Evolutionary conservation across 35 echinoderm and acorn worm species (phyloP), one percentile per base, ranked within the genome.

Genomic region (Heliocidaris erythrogramma): DNA sequence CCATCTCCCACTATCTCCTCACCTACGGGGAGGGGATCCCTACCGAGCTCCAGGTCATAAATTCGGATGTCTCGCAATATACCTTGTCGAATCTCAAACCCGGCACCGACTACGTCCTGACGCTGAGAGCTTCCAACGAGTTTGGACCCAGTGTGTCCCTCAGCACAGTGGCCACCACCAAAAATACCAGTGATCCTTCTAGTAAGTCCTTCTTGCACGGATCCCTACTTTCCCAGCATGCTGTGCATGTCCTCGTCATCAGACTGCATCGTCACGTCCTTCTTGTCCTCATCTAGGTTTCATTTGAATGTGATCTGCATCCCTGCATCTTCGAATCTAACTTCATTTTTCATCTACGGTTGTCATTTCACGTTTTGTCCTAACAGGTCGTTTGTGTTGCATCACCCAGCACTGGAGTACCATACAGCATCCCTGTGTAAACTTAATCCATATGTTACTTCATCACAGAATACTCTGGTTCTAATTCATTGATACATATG

Each of bases 1-100:
- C 87, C 32, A 32, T 89, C 31, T 89, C 87, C 31, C 87, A 89
- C 32, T 89, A 89, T 89, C 31, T 89, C 87, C 87, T 89, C 12
- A 47, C 14, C 8, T 89, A 89, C 6, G 87, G 87, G 32, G 31
- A 89, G 87, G 87, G 9, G 31, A 35, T 32, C 5, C 18, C 31
- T 18, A 17, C 87, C 32, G 47, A 47, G 31, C 5, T 47, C 31
- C 31, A 2, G 31, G 32, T 89, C 31, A 89, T 89, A 32, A 48
- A 89, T 12, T 32, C 87, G 31, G 87, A 48, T 4, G 32, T 47
- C 0, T 31, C 30, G 18, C 31, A 89, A 17, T 89, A 47, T 89
- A 27, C 47, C 31, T 47, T 89, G 47, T 48, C 87, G 21, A 27
- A 48, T 32, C 47, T 89, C 31, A 89, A 42, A 48, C 87, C 87